Evolutionary conservation across 53 echinoderm and acorn worm species (phyloP), one percentile per base, ranked within the genome.

Genomic region (Henricia sp.): DNA sequence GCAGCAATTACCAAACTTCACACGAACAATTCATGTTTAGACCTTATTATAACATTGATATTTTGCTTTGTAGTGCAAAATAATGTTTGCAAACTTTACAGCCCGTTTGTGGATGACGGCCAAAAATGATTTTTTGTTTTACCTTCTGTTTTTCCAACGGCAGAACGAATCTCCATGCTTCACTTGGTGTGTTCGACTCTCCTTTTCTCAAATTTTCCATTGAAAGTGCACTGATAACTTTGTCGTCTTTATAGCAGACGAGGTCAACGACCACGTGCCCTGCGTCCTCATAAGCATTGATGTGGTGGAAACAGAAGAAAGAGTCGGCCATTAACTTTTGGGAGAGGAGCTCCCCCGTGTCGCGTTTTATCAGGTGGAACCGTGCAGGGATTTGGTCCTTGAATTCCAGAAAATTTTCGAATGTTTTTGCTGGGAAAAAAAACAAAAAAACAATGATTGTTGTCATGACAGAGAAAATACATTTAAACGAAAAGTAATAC

Each of bases 221-320:
- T n/a, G 4, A 4, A 0, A 63, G 6, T 11, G n/a, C 0, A 5
- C 35, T 2, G 9, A 80, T 30, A 24, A 80, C 24, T 3, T 46
- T 46, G n/a, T n/a, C 63, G 5, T 80, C 80, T 43, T 28, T 20
- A 4, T 80, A 80, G 80, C 21, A 28, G 39, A 32, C 42, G 38
- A 93, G 44, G 28, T 93, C 93, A 12, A 93, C 77, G 0, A 95
- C 91, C 40, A 93, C 50, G 27, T 89, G 82, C 3, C 80, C 80
- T 14, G 60, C 84, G 16, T 89, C 93, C 67, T 95, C 95, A 39
- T 86, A 95, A 0, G 95, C 91, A 43, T 95, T 95, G 76, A 89
- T 72, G 65, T 93, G 91, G 68, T 95, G 95, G 85, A 95, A 95
- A 44, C 83, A 86, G 72, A 95, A 93, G 84, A 95, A 89, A 30